A percentile compares a stretch with the other conserved stretches of the same genome.
phyloP scores from a whole-genome alignment of 2,113 vertebrate genomes.

The Anguilla japonica region DNA sequence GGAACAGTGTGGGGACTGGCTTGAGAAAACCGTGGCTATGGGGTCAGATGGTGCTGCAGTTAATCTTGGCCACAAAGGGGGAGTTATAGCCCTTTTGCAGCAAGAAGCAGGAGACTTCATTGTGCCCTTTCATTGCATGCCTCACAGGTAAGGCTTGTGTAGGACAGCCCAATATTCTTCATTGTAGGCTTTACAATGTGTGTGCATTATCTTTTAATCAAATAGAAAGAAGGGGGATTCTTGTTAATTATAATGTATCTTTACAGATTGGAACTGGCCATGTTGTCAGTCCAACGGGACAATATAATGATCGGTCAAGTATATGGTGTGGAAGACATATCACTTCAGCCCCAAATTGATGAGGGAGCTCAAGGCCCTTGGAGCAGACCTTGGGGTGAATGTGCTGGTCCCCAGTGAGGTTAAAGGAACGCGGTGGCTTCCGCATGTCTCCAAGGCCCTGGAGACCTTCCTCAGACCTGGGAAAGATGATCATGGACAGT shows the following conservation, averaged over 20 bases:
- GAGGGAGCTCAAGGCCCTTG: slow-evolving; percentile 22
- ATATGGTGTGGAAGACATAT: slow-evolving; percentile 19
- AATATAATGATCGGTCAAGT: slow-evolving; percentile 1
- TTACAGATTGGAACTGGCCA: slow-evolving; percentile 6
- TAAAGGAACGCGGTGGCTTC: slow-evolving; percentile 22
- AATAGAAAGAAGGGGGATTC: too few species aligned
- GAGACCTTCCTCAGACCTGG: neutral
- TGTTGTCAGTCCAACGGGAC: slow-evolving; percentile 5
- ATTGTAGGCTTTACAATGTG: neutral
- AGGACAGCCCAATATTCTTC: too few species aligned
- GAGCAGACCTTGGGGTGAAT: slow-evolving; percentile 7
- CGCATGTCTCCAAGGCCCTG: neutral
- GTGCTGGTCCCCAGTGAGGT: slow-evolving; percentile 11
- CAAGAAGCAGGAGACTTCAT: too few species aligned
- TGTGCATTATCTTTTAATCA: neutral
- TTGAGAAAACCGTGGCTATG: slow-evolving; percentile 29
- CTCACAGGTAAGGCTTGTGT: too few species aligned
- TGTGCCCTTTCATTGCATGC: too few species aligned
- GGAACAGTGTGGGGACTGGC: slow-evolving; percentile 7
- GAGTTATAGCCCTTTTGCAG: too few species aligned
- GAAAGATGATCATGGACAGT: neutral
- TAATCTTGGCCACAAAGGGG: too few species aligned
- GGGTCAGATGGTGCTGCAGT: slow-evolving; percentile 16
- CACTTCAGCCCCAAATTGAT: slow-evolving; percentile 28
- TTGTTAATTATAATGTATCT: neutral